Base-by-base conservation (phyloP, 2,888 invertebrate genomes). In the Drosophila paramelanica region DNA sequence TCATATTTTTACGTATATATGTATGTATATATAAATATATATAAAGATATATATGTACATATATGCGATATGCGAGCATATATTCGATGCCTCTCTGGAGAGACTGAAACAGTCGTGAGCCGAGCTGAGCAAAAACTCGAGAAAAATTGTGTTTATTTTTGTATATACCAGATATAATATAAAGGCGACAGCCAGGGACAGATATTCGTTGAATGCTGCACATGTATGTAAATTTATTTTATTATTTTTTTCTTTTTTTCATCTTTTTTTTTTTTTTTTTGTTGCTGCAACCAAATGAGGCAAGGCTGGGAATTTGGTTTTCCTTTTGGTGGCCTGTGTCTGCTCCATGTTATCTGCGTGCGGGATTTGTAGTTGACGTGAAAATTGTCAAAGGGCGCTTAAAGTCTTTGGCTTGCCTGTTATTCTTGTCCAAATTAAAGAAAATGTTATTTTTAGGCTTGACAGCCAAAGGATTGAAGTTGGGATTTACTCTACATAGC, bases 301-400 rank as follows among this genome's bases (percentile, higher is more conserved):
- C 73, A 70, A 76, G 65, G 71, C 72, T 73, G 85, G 79, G 88
- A 79, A 77, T 75, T 71, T 78, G 68, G 69, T 62, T 75, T 70
- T 72, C 62, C 77, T 52, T 75, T 68, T 68, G 53, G 51, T 46
- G 45, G 73, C 55, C 50, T 61, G 56, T 58, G 67, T 72, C 79
- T 81, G 78, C 65, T 56, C 61, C 67, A 69, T 66, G 75, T 78
- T 77, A 75, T 79, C 77, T 57, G 59, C 53, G 53, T 42, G 62
- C 72, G 72, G 81, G 79, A 80, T 87, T 87, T 87, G 73, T 73
- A 78, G 72, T 73, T 83, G 83, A 85, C 83, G 88, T 88, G 86
- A 75, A 88, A 85, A 88, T 88, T 88, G 88, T 88, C 77, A 84
- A 87, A 85, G 88, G 81, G 80, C 83, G 85, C 83, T 85, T 85